phyloP scores from a whole-genome alignment of 2,797 vertebrate genomes.

The Argentina silus region DNA sequence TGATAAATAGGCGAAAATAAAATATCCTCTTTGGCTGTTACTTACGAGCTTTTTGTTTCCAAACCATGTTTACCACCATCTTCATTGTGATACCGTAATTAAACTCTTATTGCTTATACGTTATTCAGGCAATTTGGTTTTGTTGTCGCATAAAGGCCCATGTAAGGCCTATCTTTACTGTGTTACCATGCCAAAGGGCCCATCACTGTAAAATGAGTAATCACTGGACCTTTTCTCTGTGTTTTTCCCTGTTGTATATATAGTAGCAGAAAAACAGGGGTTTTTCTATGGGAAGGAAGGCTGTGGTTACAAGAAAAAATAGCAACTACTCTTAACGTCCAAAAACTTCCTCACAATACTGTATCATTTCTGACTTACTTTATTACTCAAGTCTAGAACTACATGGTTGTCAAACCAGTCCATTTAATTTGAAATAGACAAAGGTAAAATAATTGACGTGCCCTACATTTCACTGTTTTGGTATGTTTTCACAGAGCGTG shows the following conservation, averaged over 20 bases:
- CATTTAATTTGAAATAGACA: slow-evolving; percentile 25
- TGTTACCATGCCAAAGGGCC: slow-evolving; percentile 51
- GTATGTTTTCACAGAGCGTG: slow-evolving; percentile 67
- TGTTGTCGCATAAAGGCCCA: slow-evolving; percentile 62
- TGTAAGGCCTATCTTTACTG: slow-evolving; percentile 51
- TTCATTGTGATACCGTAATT: slow-evolving; percentile 48
- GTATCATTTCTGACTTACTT: slow-evolving; percentile 64
- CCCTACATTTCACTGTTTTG: slow-evolving; percentile 58
- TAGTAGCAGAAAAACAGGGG: slow-evolving; percentile 44
- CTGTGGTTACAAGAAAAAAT: slow-evolving; percentile 56
- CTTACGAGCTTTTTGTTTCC: slow-evolving; percentile 36
- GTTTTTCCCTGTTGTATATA: slow-evolving; percentile 48
- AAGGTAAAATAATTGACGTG: slow-evolving; percentile 64
- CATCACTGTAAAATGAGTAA: slow-evolving; percentile 57
- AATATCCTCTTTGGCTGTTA: slow-evolving; percentile 28
- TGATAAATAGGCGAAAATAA: slow-evolving; percentile 59
- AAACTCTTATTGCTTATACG: slow-evolving; percentile 52
- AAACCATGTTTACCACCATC: slow-evolving; percentile 34
- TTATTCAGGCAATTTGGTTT: slow-evolving; percentile 67
- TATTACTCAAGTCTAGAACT: slow-evolving; percentile 56
- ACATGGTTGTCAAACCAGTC: neutral
- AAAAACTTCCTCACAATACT: slow-evolving; percentile 55
- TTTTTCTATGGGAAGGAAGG: slow-evolving; percentile 53
- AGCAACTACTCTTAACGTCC: slow-evolving; percentile 66
- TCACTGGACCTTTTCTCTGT: slow-evolving; percentile 41